These are phyloP conservation scores for Hydractinia symbiolongicarpus DNA, from an alignment of 30 jellyfish, hydroid and myxozoan genomes.

Conservation along the genomic window DNA sequence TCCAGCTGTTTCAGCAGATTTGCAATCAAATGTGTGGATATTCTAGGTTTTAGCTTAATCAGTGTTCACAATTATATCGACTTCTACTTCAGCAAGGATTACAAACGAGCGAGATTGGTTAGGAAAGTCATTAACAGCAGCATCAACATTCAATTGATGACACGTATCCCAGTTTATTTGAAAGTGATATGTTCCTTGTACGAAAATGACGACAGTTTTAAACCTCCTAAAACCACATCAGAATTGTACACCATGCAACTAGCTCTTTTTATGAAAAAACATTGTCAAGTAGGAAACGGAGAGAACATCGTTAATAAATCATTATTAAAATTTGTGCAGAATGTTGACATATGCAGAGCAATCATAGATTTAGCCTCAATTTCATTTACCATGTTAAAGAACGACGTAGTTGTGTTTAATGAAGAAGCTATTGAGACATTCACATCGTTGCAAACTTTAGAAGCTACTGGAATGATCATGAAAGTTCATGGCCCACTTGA, in stretches of 20 bases:
- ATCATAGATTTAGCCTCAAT: neutral
- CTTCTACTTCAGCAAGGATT: neutral
- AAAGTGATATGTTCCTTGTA: neutral
- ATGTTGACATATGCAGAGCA: neutral
- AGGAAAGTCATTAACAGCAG: neutral
- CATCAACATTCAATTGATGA: neutral
- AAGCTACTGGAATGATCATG: neutral
- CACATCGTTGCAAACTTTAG: neutral
- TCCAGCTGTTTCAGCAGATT: neutral
- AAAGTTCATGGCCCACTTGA: neutral
- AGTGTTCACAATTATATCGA: neutral
- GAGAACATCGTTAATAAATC: neutral
- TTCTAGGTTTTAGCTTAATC: neutral
- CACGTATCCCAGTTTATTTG: constrained; percentile 11
- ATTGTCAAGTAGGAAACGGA: neutral
- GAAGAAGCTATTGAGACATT: neutral
- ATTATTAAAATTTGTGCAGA: neutral
- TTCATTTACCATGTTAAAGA: neutral
- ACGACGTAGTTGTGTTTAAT: neutral
- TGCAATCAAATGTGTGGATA: neutral
- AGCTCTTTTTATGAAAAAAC: constrained; percentile 4
- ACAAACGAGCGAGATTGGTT: neutral
- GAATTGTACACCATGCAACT: neutral
- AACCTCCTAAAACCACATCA: neutral
- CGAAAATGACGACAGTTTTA: neutral